Conservation (phyloP, 1,140 invertebrate species). For the Hermatobates lingyangjiaoensis region DNA sequence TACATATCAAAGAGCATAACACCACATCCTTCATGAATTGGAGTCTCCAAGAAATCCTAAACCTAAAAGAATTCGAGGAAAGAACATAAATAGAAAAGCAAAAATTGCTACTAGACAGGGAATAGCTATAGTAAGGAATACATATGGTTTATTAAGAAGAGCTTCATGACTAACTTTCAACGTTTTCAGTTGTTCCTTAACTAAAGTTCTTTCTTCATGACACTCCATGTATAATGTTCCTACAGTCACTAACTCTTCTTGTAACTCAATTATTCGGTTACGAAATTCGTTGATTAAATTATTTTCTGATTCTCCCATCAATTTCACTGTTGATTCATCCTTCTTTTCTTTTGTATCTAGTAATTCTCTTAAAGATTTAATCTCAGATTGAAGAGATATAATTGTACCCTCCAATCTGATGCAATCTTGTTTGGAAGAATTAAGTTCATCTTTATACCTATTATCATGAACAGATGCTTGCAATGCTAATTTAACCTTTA, state of each 20-base stretch:
- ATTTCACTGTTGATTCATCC: background rate
- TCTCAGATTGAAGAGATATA: background rate
- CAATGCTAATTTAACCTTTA: background rate
- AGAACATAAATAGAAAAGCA: background rate
- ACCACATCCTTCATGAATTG: too few species aligned
- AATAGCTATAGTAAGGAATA: background rate
- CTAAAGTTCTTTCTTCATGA: conserved; percentile 8
- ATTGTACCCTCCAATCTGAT: background rate
- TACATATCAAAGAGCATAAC: too few species aligned
- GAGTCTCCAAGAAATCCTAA: too few species aligned
- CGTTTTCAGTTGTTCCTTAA: background rate
- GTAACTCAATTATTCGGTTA: conserved; percentile 3
- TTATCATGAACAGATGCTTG: background rate
- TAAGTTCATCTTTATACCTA: background rate
- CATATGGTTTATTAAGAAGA: background rate
- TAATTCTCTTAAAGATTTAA: background rate
- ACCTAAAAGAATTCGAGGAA: too few species aligned
- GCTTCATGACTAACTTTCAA: background rate
- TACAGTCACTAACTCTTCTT: conserved; percentile 12
- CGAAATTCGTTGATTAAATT: conserved; percentile 3
- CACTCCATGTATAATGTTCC: conserved; percentile 11
- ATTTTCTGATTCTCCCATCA: background rate
- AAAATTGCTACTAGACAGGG: background rate
- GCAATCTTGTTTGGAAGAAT: background rate
- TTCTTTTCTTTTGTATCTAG: background rate